phyloP scores from a whole-genome alignment of 2,113 vertebrate species.

The Lagopus muta region DNA sequence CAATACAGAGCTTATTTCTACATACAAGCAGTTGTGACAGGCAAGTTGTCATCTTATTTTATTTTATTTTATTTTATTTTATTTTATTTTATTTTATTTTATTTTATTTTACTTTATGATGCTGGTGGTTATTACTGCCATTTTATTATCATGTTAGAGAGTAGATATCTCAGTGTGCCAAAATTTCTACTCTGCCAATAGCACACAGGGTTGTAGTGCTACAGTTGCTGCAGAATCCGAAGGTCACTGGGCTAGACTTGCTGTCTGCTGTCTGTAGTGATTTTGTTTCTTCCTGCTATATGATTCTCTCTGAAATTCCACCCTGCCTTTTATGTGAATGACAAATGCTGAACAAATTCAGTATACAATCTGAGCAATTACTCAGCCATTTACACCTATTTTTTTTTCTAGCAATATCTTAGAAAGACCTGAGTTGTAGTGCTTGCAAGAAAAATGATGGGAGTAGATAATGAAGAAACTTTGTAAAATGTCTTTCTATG shows the following conservation, averaged over 20 bases:
- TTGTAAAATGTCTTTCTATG: neutral
- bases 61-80: no score
- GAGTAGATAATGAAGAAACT: neutral
- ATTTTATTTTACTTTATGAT: neutral
- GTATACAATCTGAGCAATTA: slow-evolving; percentile 30
- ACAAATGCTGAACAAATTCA: slow-evolving; percentile 49
- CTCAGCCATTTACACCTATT: neutral
- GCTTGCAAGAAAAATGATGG: neutral
- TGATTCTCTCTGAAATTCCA: slow-evolving; percentile 60
- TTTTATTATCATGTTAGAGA: neutral
- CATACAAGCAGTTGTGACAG: neutral
- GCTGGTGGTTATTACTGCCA: neutral
- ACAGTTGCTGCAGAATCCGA: neutral
- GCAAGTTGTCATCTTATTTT: neutral
- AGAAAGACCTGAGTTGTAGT: neutral
- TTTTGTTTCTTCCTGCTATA: neutral
- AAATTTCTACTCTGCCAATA: neutral
- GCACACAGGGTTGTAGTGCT: neutral
- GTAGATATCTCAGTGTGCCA: neutral
- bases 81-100: neutral
- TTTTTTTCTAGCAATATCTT: slow-evolving; percentile 23
- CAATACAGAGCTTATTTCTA: neutral
- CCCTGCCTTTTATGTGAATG: slow-evolving; percentile 1
- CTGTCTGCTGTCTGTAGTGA: neutral
- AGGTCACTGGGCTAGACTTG: neutral